Evolutionary conservation across 1,140 invertebrate genomes (phyloP).

Genomic region (Metaphire vulgaris): DNA sequence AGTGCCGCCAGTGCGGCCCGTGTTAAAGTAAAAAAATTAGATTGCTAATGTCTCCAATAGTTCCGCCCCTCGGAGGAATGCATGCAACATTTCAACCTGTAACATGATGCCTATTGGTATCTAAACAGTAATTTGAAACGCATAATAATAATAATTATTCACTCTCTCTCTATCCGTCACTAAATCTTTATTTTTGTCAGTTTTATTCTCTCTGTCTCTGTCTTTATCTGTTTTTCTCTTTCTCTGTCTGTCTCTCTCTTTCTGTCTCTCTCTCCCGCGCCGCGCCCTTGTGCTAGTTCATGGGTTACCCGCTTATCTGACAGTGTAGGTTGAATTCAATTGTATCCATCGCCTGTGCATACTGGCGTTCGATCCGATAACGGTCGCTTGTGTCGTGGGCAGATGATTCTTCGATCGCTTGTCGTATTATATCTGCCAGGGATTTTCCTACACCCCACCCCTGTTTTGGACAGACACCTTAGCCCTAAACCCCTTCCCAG

Average conservation of each 20-base stretch:
- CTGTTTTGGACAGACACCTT: not conserved
- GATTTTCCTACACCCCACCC: not conserved
- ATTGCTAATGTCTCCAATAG: not conserved
- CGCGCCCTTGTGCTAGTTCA: not conserved
- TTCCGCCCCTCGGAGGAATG: not conserved
- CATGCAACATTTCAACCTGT: too few relatives aligned
- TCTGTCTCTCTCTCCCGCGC: not conserved
- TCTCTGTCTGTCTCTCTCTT: not conserved
- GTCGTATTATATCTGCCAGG: not conserved
- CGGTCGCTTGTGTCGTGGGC: not conserved
- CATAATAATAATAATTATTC: too few relatives aligned
- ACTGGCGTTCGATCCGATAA: not conserved
- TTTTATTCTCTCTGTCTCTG: not conserved
- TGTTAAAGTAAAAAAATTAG: not conserved
- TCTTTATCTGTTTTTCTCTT: not conserved
- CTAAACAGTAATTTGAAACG: too few relatives aligned
- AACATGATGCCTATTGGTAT: too few relatives aligned
- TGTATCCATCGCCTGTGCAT: not conserved
- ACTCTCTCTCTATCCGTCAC: not conserved
- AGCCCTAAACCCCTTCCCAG: too few relatives aligned
- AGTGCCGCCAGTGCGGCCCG: not conserved
- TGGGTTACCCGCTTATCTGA: not conserved
- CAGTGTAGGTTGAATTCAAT: too few relatives aligned
- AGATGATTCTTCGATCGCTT: not conserved
- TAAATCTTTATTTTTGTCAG: not conserved